phyloP scores from a whole-genome alignment of 2,113 vertebrate species.

The Chionis minor region DNA sequence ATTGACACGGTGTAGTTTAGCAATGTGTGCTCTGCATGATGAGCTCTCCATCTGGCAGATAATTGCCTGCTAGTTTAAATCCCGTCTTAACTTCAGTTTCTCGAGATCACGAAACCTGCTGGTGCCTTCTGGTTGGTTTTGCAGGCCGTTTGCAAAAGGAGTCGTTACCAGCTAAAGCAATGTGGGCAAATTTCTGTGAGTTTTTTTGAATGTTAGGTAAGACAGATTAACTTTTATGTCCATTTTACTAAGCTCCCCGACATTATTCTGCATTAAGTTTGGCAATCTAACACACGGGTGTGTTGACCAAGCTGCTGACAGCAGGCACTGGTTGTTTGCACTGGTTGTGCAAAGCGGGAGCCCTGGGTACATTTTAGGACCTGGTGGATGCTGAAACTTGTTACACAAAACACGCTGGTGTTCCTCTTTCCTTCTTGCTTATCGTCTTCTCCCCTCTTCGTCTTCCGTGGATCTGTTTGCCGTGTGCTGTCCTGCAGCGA shows the following conservation, averaged over 20 bases:
- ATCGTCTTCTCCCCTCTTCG: not conserved
- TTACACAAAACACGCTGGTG: not conserved
- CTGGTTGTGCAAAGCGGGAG: not conserved
- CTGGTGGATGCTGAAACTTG: not conserved
- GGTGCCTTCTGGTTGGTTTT: constrained; percentile 19
- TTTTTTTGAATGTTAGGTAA: not conserved
- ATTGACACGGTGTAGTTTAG: not conserved
- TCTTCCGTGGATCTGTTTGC: not conserved
- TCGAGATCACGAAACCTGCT: not conserved
- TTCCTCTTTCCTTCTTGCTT: not conserved
- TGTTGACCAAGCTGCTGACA: not conserved
- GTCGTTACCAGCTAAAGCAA: not conserved
- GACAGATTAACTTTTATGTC: not conserved
- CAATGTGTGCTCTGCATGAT: not conserved
- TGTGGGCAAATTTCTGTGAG: not conserved
- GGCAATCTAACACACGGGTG: not conserved
- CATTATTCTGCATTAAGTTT: not conserved
- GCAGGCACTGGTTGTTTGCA: not conserved
- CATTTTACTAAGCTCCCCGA: not conserved
- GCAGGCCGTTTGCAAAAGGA: not conserved
- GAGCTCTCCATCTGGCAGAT: constrained; percentile 39
- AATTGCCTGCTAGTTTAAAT: constrained; percentile 44
- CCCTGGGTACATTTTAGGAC: not conserved
- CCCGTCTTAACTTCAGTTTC: constrained; percentile 22
- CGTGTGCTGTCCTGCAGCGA: not conserved